Evolutionary conservation across 2,113 vertebrate species (phyloP).

Genomic region (Pristiophorus japonicus): DNA sequence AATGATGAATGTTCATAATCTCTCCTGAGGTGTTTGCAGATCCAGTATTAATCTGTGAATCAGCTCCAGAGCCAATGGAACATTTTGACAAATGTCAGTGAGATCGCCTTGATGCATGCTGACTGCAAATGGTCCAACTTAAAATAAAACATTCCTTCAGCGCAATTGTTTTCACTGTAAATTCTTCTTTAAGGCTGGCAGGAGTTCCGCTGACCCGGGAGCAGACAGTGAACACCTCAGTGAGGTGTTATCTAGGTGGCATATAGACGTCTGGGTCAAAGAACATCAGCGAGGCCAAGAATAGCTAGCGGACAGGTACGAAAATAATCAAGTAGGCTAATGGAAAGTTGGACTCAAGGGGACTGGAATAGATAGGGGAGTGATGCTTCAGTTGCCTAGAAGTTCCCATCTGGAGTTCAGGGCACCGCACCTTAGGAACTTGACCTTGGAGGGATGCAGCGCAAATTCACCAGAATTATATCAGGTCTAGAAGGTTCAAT

Average conservation of each 20-base stretch:
- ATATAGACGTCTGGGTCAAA: not conserved
- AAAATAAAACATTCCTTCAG: not conserved
- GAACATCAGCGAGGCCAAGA: not conserved
- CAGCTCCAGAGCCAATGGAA: not conserved
- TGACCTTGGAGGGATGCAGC: not conserved
- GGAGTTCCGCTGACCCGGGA: not conserved
- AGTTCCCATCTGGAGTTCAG: not conserved
- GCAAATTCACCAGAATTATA: not conserved
- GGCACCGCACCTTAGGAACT: not conserved
- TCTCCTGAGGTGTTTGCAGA: not conserved
- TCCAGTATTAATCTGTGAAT: not conserved
- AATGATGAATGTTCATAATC: not conserved
- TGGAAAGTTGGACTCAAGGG: not conserved
- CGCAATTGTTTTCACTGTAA: not conserved
- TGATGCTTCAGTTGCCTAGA: not conserved
- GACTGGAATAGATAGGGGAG: not conserved
- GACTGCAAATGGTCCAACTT: not conserved
- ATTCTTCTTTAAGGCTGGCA: not conserved
- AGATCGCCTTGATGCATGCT: not conserved
- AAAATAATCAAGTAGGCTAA: not conserved
- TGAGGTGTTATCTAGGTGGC: not conserved
- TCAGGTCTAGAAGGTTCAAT: not conserved
- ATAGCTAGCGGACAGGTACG: not conserved
- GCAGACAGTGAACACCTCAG: not conserved
- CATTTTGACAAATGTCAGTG: not conserved